Conservation (phyloP, 2,113 vertebrate species). For the Corythaeola cristata region DNA sequence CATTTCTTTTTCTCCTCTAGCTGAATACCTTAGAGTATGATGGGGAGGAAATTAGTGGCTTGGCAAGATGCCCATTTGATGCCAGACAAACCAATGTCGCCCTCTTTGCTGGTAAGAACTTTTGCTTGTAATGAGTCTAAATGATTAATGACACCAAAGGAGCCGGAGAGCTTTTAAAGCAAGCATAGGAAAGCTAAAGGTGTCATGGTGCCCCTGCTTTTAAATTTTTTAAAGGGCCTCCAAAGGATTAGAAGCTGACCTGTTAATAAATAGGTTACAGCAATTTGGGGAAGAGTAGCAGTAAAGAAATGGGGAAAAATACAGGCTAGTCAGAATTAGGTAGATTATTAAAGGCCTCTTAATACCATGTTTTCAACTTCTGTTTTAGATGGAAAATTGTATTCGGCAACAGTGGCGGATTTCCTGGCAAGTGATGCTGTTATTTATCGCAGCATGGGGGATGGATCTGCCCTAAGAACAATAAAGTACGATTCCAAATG, state of each 20-base stretch:
- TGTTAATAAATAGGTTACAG: constrained; percentile 30
- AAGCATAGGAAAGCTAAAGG: constrained; percentile 22
- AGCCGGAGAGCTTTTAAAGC: constrained; percentile 54
- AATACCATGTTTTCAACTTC: constrained; percentile 15
- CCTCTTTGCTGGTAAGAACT: constrained; percentile 94
- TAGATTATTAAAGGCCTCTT: not conserved
- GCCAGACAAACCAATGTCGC: constrained; percentile 99
- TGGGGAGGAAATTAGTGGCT: constrained; percentile 97
- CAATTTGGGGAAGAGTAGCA: constrained; percentile 10
- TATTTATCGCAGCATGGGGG: constrained; percentile 98
- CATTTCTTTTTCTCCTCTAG: constrained; percentile 80
- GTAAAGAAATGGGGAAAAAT: not conserved
- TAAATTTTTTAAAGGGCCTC: constrained; percentile 38
- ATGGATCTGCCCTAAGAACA: constrained; percentile 94
- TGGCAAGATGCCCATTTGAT: constrained; percentile 98
- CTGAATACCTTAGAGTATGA: constrained; percentile 98
- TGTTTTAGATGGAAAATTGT: constrained; percentile 92
- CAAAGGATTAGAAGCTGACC: constrained; percentile 27
- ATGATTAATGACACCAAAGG: constrained; percentile 72
- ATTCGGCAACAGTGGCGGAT: constrained; percentile 97
- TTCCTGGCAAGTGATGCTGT: constrained; percentile 98
- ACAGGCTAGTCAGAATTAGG: constrained; percentile 9
- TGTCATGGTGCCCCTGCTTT: constrained; percentile 23
- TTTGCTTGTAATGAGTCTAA: constrained; percentile 67
- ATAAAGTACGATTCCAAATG: constrained; percentile 99